Percentiles rank a stretch among this genome's conserved stretches.
phyloP scores from a whole-genome alignment of 2,888 invertebrate genomes.

The Acrobasis consociella region DNA sequence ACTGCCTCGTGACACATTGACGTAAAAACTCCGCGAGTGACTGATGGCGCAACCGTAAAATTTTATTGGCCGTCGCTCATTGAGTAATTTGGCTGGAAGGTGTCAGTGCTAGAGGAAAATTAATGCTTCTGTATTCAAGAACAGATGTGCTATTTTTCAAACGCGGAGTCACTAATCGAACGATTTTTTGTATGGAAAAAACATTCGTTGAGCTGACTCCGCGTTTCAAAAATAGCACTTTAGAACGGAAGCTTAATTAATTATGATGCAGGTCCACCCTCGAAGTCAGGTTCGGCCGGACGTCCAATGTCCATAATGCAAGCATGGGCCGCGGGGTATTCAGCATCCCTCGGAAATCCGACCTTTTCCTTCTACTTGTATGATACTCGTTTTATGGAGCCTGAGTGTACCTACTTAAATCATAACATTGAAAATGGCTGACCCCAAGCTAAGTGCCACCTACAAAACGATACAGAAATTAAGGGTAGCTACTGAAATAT shows the following conservation, averaged over 20 bases:
- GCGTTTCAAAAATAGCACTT: no score
- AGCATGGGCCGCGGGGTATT: neutral
- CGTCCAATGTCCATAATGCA: constrained; percentile 1
- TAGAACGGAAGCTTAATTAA: neutral
- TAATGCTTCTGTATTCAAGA: neutral
- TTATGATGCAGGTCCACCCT: neutral
- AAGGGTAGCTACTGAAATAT: no score
- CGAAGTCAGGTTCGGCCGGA: constrained; percentile 3
- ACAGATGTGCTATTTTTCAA: neutral
- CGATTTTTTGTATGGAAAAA: no score
- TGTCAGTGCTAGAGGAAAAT: no score
- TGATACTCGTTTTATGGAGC: neutral
- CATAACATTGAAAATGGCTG: no score
- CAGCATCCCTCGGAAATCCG: neutral
- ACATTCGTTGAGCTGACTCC: no score
- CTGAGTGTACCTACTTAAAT: no score
- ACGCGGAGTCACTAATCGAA: no score
- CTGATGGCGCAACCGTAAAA: constrained; percentile 11
- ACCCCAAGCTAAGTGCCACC: no score
- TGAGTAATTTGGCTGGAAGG: constrained; percentile 7
- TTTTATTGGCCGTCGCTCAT: constrained; percentile 14
- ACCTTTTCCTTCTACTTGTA: neutral
- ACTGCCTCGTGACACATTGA: constrained; percentile 7
- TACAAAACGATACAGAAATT: no score
- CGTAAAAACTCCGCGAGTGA: constrained; percentile 9